Evolutionary conservation across 2,113 vertebrate species (phyloP).

Genomic region (Mus spicilegus): DNA sequence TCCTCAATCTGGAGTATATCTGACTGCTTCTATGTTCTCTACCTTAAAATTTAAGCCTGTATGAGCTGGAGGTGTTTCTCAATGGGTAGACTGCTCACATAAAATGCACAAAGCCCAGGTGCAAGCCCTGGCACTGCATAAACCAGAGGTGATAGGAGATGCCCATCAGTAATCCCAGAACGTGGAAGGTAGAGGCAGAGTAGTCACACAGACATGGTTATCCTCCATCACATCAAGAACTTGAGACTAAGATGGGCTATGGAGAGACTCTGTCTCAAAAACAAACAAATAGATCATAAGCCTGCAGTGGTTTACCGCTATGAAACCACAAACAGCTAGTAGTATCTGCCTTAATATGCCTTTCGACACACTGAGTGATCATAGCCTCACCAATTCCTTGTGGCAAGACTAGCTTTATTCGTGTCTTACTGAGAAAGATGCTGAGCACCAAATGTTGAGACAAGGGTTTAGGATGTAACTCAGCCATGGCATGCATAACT

Average conservation of each 20-base stretch:
- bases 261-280: not conserved
- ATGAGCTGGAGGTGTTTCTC: too few species aligned
- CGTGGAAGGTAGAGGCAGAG: not conserved
- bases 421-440: not conserved
- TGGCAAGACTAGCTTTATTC: not conserved
- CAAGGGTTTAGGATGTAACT: not conserved
- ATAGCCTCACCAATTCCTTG: not conserved
- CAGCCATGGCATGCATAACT: not conserved
- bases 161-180: too few species aligned
- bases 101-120: too few species aligned
- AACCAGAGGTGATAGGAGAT: not conserved
- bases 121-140: rapidly evolving
- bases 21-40: not conserved
- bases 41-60: not conserved
- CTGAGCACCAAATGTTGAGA: not conserved
- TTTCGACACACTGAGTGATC: not conserved
- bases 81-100: too few species aligned
- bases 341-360: not conserved
- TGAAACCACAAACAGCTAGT: not conserved
- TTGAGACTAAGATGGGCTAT: not conserved
- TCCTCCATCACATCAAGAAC: not conserved
- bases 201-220: not conserved
- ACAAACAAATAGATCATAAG: not conserved
- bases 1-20: not conserved
- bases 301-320: not conserved